Evolutionary conservation across 2,113 vertebrate genomes (phyloP), one percentile per base, ranked within the genome.

Genomic region (Mormyrus lacerda): DNA sequence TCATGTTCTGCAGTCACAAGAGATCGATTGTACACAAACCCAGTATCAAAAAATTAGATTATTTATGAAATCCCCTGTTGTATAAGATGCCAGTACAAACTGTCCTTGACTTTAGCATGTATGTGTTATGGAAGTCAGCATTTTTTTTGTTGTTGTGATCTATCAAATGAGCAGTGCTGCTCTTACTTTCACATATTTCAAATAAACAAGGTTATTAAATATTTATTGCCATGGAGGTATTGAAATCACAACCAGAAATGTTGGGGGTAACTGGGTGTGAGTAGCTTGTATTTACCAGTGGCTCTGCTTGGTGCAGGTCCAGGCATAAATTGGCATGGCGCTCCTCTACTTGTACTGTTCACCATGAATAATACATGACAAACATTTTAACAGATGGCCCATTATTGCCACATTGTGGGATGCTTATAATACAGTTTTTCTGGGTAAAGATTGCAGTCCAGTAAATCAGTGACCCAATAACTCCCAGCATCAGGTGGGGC

Each of bases 291-390:
- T 95, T 95, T 93, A 91, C 93, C 91, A 92, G 91, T 89, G 90
- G 92, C 93, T 93, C 90, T 91, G 84, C 90, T 93, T 94, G 91
- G 92, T 90, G 50, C 91, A 92, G 91, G 84, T 91, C 92, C 93
- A 92, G 89, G 90, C 87, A 92, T 89, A 94, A 95, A 95, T 95
- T 96, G 95, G 94, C 93, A 94, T 91, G 93, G 93, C 93, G 92
- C 92, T 47, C 89, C 92, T 94, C 91, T 89, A 92, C 91, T 91
- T 91, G 93, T 92, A 91, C 91, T 84, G 89, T 92, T 92, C 42
- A 87, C 92, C 91, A 96, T 96, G 93, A 94, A 96, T 96, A 93
- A 96, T 95, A 93, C 93, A 96, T 91, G 19, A 93, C 93, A 94
- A 94, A 94, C 93, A 95, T 93, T 90, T 90, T 89, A 76, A 91